A percentile compares a stretch with the other conserved stretches of the same genome.
Conservation (phyloP, 2,797 vertebrate species). For the Pseudotriccus pelzelni region DNA sequence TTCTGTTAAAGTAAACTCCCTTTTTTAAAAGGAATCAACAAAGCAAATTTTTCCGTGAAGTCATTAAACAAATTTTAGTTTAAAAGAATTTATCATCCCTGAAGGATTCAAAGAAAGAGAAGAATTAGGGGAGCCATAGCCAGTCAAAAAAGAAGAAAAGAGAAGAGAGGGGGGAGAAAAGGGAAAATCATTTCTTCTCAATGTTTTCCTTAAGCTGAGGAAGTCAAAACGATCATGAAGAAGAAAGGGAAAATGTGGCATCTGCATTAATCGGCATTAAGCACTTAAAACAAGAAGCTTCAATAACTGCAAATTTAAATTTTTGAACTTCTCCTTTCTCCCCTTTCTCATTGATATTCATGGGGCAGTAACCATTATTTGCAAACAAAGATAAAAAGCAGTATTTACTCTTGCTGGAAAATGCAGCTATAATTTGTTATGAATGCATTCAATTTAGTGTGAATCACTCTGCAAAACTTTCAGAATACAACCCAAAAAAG, state of each 20-base stretch:
- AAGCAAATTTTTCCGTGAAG: not conserved
- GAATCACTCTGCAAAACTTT: not conserved
- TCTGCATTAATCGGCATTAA: conserved; percentile 52
- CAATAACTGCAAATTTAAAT: conserved; percentile 57
- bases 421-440: conserved; percentile 49
- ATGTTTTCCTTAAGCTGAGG: conserved; percentile 40
- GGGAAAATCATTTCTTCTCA: conserved; percentile 34
- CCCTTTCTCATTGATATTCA: conserved; percentile 46
- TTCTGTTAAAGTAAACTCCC: conserved; percentile 1
- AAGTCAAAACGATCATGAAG: conserved; percentile 47
- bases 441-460: conserved; percentile 35
- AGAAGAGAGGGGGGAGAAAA: not conserved
- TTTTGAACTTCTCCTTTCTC: conserved; percentile 40
- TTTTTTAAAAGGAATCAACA: not conserved
- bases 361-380: conserved; percentile 36
- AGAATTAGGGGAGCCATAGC: not conserved
- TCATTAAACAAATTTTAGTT: conserved; percentile 50
- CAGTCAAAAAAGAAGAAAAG: conserved; percentile 30
- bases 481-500: not conserved
- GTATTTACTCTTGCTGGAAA: conserved; percentile 56
- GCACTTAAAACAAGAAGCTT: conserved; percentile 44
- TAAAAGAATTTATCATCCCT: conserved; percentile 61
- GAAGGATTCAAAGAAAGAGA: conserved; percentile 48
- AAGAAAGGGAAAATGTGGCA: conserved; percentile 52
- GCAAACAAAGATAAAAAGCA: conserved; percentile 49